phyloP scores from a whole-genome alignment of 2,888 invertebrate species.

The Ashinkailepas kermadecensis region DNA sequence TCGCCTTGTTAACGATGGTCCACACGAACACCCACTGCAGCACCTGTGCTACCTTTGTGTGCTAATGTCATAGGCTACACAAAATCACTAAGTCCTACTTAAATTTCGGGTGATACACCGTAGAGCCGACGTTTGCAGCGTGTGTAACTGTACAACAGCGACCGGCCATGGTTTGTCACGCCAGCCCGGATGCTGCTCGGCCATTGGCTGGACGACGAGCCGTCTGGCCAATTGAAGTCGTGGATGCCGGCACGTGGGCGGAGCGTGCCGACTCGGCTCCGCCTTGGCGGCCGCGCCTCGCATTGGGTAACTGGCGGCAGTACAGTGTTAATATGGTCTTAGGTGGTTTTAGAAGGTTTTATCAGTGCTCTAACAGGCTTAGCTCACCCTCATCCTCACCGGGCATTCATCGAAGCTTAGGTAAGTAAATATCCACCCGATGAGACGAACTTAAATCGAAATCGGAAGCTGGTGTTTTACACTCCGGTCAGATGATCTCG shows the following conservation, averaged over 20 bases:
- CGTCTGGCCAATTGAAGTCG: background rate
- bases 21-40: no score
- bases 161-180: background rate
- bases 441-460: background rate
- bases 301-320: background rate
- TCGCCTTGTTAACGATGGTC: no score
- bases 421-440: background rate
- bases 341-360: slow-evolving; percentile 15
- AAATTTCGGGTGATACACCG: background rate
- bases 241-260: background rate
- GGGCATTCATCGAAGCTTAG: background rate
- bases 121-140: background rate
- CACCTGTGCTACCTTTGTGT: no score
- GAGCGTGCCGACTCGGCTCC: background rate
- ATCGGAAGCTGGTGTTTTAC: background rate
- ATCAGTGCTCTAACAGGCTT: slow-evolving; percentile 12
- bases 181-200: background rate
- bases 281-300: background rate
- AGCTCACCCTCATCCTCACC: background rate
- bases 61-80: no score
- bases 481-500: background rate
- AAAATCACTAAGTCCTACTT: background rate
- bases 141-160: background rate
- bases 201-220: background rate
- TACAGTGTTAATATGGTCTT: slow-evolving; percentile 8